Conservation (phyloP, 2,113 vertebrate genomes). For the Hoplias malabaricus region DNA sequence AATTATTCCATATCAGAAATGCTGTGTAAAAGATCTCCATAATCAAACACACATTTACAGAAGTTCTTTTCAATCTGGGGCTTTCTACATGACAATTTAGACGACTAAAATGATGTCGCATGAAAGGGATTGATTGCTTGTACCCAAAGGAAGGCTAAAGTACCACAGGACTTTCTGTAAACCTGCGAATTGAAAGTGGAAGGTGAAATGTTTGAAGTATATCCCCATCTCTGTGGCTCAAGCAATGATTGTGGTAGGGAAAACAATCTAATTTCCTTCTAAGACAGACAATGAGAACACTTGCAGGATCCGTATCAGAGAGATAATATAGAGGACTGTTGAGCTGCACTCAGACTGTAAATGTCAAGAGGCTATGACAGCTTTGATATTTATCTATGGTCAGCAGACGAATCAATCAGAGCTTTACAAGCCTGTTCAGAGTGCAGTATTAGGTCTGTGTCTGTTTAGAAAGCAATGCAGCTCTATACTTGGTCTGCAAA, state of each 20-base stretch:
- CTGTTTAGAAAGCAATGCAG: background rate
- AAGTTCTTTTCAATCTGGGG: background rate
- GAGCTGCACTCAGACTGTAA: background rate
- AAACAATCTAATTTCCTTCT: background rate
- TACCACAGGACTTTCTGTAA: background rate
- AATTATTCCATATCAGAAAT: background rate
- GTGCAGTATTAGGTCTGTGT: background rate
- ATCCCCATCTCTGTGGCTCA: background rate
- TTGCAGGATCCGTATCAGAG: background rate
- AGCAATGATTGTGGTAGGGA: background rate
- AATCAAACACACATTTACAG: background rate
- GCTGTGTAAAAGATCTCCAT: background rate
- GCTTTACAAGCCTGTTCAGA: background rate
- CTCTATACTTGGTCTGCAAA: background rate
- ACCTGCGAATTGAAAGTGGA: background rate
- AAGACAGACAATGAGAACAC: background rate
- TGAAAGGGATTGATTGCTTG: background rate
- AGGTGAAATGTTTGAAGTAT: background rate
- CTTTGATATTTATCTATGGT: slow-evolving; percentile 17
- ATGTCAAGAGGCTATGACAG: slow-evolving; percentile 16
- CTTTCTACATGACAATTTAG: background rate
- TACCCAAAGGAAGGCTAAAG: background rate
- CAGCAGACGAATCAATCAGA: slow-evolving; percentile 13
- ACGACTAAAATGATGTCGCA: background rate
- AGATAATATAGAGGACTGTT: slow-evolving; percentile 2